Percentiles rank a stretch among this genome's conserved stretches.
These are phyloP conservation scores for Cancer borealis DNA, from an alignment of 2,888 invertebrate genomes.

Conservation along the genomic window DNA sequence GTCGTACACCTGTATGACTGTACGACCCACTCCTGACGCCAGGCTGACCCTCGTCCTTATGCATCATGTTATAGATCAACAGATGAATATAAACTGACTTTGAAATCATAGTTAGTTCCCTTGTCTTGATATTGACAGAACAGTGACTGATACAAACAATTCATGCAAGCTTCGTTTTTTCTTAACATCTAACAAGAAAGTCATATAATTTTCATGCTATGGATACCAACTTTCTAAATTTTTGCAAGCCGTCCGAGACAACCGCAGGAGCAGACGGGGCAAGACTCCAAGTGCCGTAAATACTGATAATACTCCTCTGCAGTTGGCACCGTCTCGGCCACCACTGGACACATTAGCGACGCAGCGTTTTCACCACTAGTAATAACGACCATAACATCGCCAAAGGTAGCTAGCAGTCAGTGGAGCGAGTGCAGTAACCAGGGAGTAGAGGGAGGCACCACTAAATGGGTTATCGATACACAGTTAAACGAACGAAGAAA, in stretches of 20 bases:
- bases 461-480: background rate
- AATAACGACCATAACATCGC: background rate
- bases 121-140: too few relatives aligned
- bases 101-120: too few relatives aligned
- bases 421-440: background rate
- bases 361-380: background rate
- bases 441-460: background rate
- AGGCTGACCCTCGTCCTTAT: too few relatives aligned
- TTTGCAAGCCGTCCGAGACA: background rate
- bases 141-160: too few relatives aligned
- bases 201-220: background rate
- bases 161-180: too few relatives aligned
- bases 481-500: background rate
- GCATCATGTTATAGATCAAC: too few relatives aligned
- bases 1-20: too few relatives aligned
- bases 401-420: background rate
- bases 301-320: background rate
- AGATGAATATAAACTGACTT: too few relatives aligned
- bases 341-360: background rate
- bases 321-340: conserved; percentile 17
- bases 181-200: too few relatives aligned
- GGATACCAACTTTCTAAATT: background rate
- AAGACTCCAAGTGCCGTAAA: background rate
- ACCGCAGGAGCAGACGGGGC: background rate
- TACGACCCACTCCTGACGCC: too few relatives aligned